Percentiles rank a stretch among this genome's conserved stretches.
phyloP scores from a whole-genome alignment of 2,113 vertebrate species.

The Setophaga petechia region DNA sequence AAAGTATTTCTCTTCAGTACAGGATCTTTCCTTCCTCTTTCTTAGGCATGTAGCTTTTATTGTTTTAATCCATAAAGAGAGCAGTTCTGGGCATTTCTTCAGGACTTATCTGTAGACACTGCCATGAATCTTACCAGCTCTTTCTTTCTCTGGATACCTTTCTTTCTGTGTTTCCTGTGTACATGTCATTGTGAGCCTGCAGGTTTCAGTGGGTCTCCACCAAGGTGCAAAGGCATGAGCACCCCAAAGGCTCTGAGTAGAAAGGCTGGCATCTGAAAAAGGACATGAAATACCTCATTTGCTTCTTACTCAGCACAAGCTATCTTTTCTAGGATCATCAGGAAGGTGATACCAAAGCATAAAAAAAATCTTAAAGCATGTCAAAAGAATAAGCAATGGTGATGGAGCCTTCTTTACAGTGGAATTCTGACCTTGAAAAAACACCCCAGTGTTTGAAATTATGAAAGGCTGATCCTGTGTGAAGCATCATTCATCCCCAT shows the following conservation, averaged over 20 bases:
- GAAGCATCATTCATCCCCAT: neutral
- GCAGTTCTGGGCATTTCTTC: neutral
- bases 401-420: neutral
- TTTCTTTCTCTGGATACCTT: neutral
- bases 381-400: neutral
- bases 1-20: neutral
- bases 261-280: neutral
- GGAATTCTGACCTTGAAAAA: neutral
- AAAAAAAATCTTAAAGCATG: neutral
- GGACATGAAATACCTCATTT: neutral
- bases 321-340: neutral
- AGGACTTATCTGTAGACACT: neutral
- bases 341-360: neutral
- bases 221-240: neutral
- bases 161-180: neutral
- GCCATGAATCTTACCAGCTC: neutral
- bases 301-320: neutral
- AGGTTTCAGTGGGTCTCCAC: neutral
- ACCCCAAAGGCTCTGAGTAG: neutral
- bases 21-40: neutral
- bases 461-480: neutral
- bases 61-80: neutral
- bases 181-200: fast-evolving
- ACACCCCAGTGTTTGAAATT: neutral
- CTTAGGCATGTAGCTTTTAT: neutral